Evolutionary conservation across 2,113 vertebrate species (phyloP).

Genomic region (Tympanuchus pallidicinctus): DNA sequence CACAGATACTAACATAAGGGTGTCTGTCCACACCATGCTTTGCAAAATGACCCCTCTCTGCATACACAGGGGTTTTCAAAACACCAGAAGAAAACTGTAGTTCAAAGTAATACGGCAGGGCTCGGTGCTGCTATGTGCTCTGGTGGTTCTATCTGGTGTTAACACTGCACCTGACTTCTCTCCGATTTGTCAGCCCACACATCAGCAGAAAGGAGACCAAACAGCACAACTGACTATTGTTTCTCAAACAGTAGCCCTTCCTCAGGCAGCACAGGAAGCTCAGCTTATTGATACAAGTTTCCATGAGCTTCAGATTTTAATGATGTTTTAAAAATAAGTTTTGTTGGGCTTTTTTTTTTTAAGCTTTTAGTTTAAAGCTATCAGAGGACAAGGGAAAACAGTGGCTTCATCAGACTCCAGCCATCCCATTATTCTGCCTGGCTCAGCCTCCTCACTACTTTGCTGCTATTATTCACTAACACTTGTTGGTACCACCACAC

Average conservation of each 20-base stretch:
- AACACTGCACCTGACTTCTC: neutral
- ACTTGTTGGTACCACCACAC: neutral
- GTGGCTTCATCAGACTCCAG: neutral
- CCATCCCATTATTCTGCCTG: neutral
- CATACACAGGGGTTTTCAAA: neutral
- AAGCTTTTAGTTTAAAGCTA: neutral
- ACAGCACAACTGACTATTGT: rapidly evolving
- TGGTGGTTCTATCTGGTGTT: neutral
- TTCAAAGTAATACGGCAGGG: neutral
- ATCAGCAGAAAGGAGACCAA: neutral
- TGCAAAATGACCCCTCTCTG: neutral
- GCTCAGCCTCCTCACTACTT: neutral
- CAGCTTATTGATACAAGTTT: neutral
- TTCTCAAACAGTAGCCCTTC: rapidly evolving
- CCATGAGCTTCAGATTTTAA: neutral
- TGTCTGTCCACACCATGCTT: neutral
- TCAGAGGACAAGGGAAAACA: neutral
- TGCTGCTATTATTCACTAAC: neutral
- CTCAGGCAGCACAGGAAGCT: neutral
- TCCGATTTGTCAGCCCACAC: neutral
- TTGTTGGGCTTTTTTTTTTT: neutral
- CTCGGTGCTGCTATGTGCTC: neutral
- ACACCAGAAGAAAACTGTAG: neutral
- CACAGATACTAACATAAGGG: neutral
- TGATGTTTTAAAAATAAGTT: neutral